phyloP scores from a whole-genome alignment of 2,888 invertebrate species.

The Cosmopolites sordidus region DNA sequence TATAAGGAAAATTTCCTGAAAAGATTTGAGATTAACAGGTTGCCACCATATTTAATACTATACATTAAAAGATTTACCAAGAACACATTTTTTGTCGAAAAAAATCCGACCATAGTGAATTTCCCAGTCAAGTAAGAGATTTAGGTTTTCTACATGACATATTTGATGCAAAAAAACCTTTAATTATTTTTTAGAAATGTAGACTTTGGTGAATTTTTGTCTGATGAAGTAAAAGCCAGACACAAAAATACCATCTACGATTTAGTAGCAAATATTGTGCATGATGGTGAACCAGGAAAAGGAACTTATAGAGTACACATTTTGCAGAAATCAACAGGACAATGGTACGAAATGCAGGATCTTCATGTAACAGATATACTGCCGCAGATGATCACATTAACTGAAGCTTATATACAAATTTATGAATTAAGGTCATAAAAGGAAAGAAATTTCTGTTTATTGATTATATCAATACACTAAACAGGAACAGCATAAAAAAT shows the following conservation, averaged over 20 bases:
- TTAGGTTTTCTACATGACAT: background rate
- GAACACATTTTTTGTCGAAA: conserved; percentile 98
- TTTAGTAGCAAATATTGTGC: conserved; percentile 97
- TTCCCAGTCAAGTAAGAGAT: conserved; percentile 93
- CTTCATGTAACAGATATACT: conserved; percentile 96
- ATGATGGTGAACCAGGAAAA: conserved; percentile 93
- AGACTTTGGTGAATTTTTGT: conserved; percentile 92
- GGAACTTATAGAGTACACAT: conserved; percentile 95
- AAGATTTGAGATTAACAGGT: conserved; percentile 87
- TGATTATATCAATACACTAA: too few relatives aligned
- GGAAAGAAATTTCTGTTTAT: too few relatives aligned
- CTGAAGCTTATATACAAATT: conserved; percentile 97
- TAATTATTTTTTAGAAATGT: conserved; percentile 68
- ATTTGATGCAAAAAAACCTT: background rate
- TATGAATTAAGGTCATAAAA: conserved; percentile 54
- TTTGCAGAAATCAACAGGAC: conserved; percentile 79
- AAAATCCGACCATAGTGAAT: conserved; percentile 99
- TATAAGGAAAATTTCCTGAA: conserved; percentile 98
- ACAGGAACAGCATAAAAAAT: too few relatives aligned
- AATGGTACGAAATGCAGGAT: conserved; percentile 88
- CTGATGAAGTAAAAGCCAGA: conserved; percentile 73
- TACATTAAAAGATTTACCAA: conserved; percentile 98
- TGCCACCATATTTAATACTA: conserved; percentile 92
- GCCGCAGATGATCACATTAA: conserved; percentile 98
- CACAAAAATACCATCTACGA: conserved; percentile 89